Evolutionary conservation across 2,797 vertebrate species (phyloP).

Genomic region (Oceanodroma leucorhoa): DNA sequence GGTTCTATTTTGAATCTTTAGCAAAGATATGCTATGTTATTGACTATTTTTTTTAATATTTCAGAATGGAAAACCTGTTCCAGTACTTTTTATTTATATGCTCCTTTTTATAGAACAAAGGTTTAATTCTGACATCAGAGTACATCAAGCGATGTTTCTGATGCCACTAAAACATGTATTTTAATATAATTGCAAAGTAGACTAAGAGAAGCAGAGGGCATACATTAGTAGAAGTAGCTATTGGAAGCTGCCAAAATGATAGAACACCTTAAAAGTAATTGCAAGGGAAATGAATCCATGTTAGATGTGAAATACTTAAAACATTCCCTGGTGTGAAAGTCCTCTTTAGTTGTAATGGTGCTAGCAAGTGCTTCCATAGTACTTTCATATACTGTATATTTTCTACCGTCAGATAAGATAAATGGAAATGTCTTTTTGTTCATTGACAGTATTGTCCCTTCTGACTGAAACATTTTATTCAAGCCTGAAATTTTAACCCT

Average conservation of each 20-base stretch:
- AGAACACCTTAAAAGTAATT: constrained; percentile 13
- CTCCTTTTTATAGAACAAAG: neutral
- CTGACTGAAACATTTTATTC: constrained; percentile 48
- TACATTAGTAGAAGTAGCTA: neutral
- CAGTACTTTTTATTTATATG: neutral
- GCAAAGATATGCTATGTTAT: neutral
- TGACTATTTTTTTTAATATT: neutral
- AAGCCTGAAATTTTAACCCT: constrained; percentile 40
- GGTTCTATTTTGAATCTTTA: neutral
- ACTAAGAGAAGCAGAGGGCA: neutral
- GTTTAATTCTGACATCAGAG: neutral
- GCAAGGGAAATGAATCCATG: constrained; percentile 2
- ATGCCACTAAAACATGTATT: neutral
- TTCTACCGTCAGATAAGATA: constrained; percentile 28
- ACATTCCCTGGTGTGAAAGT: neutral
- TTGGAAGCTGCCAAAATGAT: neutral
- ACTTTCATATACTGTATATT: neutral
- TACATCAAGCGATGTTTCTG: neutral
- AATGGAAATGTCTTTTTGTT: constrained; percentile 43
- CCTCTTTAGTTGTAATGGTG: neutral
- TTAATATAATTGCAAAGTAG: neutral
- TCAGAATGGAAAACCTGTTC: neutral
- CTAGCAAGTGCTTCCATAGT: neutral
- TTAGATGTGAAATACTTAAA: constrained; percentile 22
- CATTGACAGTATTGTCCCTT: constrained; percentile 31